Conservation (phyloP, 2,113 vertebrate species). For the Athene cunicularia region DNA sequence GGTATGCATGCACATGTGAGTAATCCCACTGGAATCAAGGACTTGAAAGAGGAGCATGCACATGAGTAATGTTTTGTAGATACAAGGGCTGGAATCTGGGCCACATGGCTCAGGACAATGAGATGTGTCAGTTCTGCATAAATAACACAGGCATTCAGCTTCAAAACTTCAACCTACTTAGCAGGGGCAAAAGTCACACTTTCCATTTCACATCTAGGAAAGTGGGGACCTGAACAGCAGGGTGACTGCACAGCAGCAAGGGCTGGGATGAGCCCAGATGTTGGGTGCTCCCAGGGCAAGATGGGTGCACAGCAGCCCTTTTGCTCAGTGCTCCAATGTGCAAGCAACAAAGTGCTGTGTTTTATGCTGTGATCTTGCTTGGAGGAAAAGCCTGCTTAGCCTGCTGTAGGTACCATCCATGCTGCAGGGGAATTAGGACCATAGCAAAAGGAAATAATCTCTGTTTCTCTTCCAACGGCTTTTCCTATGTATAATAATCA, state of each 20-base stretch:
- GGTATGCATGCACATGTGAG: background rate
- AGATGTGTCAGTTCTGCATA: slow-evolving; percentile 31
- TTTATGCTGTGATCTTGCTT: background rate
- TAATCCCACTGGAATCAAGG: slow-evolving; percentile 24
- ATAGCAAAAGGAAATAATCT: background rate
- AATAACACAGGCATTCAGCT: background rate
- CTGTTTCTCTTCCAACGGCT: background rate
- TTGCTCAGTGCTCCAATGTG: fast-evolving
- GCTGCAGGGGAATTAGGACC: background rate
- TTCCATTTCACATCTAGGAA: background rate
- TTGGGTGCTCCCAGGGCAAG: background rate
- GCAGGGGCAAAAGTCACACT: background rate
- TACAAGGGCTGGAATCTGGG: slow-evolving; percentile 54
- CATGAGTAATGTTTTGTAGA: slow-evolving; percentile 56
- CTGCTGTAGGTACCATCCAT: background rate
- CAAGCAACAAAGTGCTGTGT: background rate
- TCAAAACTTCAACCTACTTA: background rate
- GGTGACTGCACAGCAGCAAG: background rate
- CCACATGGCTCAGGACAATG: slow-evolving; percentile 59
- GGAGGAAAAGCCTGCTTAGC: background rate
- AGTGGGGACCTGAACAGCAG: fast-evolving
- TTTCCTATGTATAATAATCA: background rate
- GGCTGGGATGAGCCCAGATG: background rate
- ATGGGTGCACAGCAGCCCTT: background rate
- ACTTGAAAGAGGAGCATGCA: background rate